phyloP scores from a whole-genome alignment of 2,888 invertebrate species.

The Pteria penguin region DNA sequence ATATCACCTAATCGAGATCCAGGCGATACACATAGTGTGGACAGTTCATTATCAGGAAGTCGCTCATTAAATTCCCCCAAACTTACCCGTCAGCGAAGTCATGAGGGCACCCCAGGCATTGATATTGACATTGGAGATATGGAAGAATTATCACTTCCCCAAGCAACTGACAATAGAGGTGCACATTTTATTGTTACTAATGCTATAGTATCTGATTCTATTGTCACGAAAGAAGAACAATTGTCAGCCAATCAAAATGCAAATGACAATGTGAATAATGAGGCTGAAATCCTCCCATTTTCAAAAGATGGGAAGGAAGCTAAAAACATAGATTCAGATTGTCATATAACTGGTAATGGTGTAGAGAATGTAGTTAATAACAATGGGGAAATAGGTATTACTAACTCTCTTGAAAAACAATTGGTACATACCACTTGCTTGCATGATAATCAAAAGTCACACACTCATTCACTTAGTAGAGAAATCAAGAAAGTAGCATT shows the following conservation, averaged over 20 bases:
- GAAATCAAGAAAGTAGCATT: constrained; percentile 38
- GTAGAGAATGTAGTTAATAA: neutral
- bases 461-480: constrained; percentile 27
- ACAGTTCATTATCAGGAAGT: constrained; percentile 75
- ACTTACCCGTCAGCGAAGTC: constrained; percentile 59
- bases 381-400: neutral
- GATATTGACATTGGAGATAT: constrained; percentile 42
- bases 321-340: neutral
- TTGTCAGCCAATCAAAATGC: constrained; percentile 79
- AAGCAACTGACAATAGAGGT: constrained; percentile 59
- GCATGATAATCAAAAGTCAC: neutral
- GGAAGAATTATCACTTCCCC: constrained; percentile 38
- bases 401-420: neutral
- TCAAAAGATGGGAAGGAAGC: constrained; percentile 1
- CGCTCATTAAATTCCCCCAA: constrained; percentile 74
- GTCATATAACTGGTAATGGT: constrained; percentile 10
- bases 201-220: constrained; percentile 35
- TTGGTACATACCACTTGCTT: neutral
- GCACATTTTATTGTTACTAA: constrained; percentile 63
- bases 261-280: constrained; percentile 76
- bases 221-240: constrained; percentile 56
- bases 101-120: constrained; percentile 49
- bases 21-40: constrained; percentile 73
- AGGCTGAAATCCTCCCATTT: constrained; percentile 41
- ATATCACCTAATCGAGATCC: constrained; percentile 60